phyloP scores from a whole-genome alignment of 2,888 invertebrate species.

The Drosophila prolongata region DNA sequence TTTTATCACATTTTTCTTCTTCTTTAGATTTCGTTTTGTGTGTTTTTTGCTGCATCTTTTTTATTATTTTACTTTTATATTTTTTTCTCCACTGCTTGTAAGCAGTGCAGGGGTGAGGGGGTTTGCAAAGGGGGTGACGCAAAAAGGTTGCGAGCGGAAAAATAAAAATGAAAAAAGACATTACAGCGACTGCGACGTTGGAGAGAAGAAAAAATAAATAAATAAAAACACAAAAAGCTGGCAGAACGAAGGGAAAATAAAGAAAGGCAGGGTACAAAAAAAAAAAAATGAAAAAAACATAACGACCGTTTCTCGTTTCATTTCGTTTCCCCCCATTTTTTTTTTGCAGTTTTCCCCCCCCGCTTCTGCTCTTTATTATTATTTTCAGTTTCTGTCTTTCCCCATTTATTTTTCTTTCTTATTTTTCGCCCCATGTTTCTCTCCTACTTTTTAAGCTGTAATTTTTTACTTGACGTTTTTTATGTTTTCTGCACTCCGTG shows the following conservation, averaged over 20 bases:
- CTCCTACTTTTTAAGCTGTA: slow-evolving; percentile 72
- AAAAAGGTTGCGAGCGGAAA: slow-evolving; percentile 78
- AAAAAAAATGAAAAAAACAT: slow-evolving; percentile 67
- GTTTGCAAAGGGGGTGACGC: slow-evolving; percentile 66
- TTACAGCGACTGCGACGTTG: slow-evolving; percentile 63
- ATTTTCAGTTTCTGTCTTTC: slow-evolving; percentile 78
- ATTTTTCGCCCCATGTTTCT: slow-evolving; percentile 49
- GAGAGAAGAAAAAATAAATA: slow-evolving; percentile 43
- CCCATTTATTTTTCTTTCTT: slow-evolving; percentile 60
- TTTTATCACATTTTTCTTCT: slow-evolving; percentile 80
- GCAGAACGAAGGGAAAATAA: slow-evolving; percentile 40
- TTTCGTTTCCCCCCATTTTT: slow-evolving; percentile 46
- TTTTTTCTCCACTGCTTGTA: slow-evolving; percentile 36
- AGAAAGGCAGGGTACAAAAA: slow-evolving; percentile 41
- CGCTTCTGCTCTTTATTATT: slow-evolving; percentile 68
- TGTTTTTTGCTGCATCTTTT: slow-evolving; percentile 47
- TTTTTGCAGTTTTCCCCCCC: slow-evolving; percentile 11
- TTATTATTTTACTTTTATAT: slow-evolving; percentile 35
- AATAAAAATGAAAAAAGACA: slow-evolving; percentile 75
- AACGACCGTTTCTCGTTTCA: slow-evolving; percentile 74
- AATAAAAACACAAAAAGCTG: slow-evolving; percentile 53
- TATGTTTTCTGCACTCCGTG: slow-evolving; percentile 52
- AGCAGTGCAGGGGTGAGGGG: slow-evolving; percentile 32
- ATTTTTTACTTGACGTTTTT: slow-evolving; percentile 78
- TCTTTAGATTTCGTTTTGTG: slow-evolving; percentile 75